Conservation (phyloP, 92 coral and sea anemone genomes). For the Heliopora coerulea region DNA sequence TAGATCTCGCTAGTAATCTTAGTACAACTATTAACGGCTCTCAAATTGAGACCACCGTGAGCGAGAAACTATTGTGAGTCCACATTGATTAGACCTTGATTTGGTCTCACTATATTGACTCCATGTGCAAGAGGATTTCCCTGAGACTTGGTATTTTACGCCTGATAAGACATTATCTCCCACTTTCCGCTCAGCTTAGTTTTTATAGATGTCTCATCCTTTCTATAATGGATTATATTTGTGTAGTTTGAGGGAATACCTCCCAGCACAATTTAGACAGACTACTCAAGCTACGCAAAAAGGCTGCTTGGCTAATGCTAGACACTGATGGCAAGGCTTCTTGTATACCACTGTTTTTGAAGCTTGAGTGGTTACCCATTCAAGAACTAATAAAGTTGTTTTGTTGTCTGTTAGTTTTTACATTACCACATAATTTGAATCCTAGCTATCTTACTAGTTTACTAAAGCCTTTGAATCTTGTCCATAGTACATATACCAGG, state of each 20-base stretch:
- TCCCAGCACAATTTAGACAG: constrained; percentile 39
- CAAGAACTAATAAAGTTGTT: constrained; percentile 26
- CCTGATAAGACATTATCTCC: constrained; percentile 40
- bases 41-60: constrained; percentile 5
- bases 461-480: constrained; percentile 16
- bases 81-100: constrained; percentile 21
- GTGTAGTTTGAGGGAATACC: constrained; percentile 48
- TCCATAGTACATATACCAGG: no score
- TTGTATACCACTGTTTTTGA: constrained; percentile 29
- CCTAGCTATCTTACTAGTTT: constrained; percentile 17
- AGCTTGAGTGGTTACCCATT: constrained; percentile 41
- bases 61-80: constrained; percentile 17
- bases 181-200: constrained; percentile 15
- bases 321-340: constrained; percentile 31
- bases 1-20: constrained; percentile 4
- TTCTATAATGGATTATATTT: constrained; percentile 34
- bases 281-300: constrained; percentile 16
- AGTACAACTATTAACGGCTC: constrained; percentile 18
- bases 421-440: constrained; percentile 13
- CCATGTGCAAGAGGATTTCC: constrained; percentile 28
- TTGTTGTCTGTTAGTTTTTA: constrained; percentile 15
- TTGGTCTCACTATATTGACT: constrained; percentile 25
- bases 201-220: constrained; percentile 21
- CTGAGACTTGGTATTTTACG: constrained; percentile 42
- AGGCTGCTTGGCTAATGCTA: constrained; percentile 43